Conservation (phyloP, 2,797 vertebrate species). For the Rhynchotus rufescens region DNA sequence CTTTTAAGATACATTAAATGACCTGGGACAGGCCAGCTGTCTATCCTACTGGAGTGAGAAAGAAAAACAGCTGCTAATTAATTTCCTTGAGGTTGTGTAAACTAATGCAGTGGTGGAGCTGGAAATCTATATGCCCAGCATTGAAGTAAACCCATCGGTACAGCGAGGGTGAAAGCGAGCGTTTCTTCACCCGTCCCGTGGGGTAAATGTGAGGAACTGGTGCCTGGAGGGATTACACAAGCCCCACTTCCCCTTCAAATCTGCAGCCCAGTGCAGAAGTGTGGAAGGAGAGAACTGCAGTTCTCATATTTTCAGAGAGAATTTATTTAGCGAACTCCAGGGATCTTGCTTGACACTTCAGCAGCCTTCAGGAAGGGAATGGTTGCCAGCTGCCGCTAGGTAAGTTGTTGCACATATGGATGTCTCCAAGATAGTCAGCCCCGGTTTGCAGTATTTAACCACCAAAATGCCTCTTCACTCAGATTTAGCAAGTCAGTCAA, state of each 20-base stretch:
- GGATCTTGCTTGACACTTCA: slow-evolving; percentile 13
- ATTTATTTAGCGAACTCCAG: slow-evolving; percentile 68
- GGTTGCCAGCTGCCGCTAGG: neutral
- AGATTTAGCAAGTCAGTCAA: neutral
- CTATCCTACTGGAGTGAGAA: neutral
- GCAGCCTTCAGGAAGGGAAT: slow-evolving; percentile 20
- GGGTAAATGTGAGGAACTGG: neutral
- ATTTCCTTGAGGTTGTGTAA: neutral
- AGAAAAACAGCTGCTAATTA: slow-evolving; percentile 34
- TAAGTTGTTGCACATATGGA: neutral
- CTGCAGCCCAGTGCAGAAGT: neutral
- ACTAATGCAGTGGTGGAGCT: neutral
- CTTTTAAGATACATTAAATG: slow-evolving; percentile 29
- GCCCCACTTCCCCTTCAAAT: neutral
- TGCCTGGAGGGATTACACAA: neutral
- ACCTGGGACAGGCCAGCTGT: neutral
- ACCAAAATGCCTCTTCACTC: slow-evolving; percentile 13
- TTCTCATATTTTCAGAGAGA: slow-evolving; percentile 5
- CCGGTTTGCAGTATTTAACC: neutral
- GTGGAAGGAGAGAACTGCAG: neutral
- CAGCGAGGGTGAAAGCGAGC: neutral
- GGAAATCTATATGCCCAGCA: neutral
- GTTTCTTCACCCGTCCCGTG: neutral
- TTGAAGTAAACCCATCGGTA: neutral
- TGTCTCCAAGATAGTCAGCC: neutral